Percentiles rank a stretch among this genome's conserved stretches.
Conservation (phyloP, 2,797 vertebrate species). For the Silurus aristotelis region DNA sequence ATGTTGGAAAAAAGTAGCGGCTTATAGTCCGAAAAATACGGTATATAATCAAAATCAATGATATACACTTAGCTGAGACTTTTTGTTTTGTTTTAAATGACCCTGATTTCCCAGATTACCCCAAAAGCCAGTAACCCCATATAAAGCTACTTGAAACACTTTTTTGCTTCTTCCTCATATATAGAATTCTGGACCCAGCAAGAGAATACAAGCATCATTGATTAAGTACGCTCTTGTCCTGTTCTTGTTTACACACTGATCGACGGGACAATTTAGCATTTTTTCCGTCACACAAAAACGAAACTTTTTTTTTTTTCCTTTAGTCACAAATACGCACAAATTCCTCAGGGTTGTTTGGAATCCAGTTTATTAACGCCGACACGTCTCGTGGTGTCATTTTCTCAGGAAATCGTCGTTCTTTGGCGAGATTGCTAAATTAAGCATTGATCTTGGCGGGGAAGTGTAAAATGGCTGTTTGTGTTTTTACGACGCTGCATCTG, state of each 20-base stretch:
- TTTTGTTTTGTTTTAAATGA: too few species aligned
- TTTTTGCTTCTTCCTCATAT: too few species aligned
- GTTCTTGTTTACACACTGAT: background rate
- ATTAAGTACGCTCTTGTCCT: background rate
- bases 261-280: slow-evolving; percentile 27
- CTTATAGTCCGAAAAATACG: too few species aligned
- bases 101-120: too few species aligned
- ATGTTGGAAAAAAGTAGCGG: too few species aligned
- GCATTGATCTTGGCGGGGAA: slow-evolving; percentile 27
- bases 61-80: too few species aligned
- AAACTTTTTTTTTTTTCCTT: background rate
- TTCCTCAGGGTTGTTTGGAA: background rate
- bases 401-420: slow-evolving; percentile 30
- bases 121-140: too few species aligned
- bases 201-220: background rate
- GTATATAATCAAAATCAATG: too few species aligned
- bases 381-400: slow-evolving; percentile 34
- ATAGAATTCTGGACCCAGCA: too few species aligned
- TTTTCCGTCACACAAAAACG: slow-evolving; percentile 16
- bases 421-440: slow-evolving; percentile 34
- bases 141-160: too few species aligned
- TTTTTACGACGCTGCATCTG: slow-evolving; percentile 25
- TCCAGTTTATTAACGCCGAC: slow-evolving; percentile 41
- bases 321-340: background rate
- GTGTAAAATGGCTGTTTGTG: slow-evolving; percentile 14